phyloP scores from a whole-genome alignment of 2,113 vertebrate species.

The Pristiophorus japonicus region DNA sequence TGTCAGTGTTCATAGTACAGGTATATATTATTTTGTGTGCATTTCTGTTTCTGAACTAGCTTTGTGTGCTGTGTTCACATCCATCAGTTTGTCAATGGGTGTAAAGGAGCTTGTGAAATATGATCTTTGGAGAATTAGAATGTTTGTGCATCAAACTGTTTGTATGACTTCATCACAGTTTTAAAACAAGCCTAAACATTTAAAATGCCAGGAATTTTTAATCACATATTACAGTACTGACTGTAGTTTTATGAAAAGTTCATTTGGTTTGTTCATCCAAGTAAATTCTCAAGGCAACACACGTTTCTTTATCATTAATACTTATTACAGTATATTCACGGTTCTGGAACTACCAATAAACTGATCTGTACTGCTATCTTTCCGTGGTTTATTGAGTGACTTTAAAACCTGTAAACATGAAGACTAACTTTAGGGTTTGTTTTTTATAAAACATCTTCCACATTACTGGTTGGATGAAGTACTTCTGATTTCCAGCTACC shows the following conservation, averaged over 20 bases:
- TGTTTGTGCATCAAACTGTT: background rate
- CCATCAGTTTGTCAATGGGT: background rate
- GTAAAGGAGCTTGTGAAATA: background rate
- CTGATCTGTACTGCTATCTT: background rate
- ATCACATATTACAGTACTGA: background rate
- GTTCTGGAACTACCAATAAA: background rate
- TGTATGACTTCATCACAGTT: background rate
- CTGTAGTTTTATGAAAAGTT: background rate
- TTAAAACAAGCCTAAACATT: conserved; percentile 3
- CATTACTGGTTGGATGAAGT: background rate
- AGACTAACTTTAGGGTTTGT: background rate
- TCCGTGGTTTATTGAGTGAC: background rate
- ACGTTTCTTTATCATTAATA: background rate
- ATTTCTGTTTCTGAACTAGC: background rate
- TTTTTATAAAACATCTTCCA: background rate
- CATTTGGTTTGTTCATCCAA: background rate
- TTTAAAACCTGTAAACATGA: background rate
- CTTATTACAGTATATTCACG: background rate
- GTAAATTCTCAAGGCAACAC: background rate
- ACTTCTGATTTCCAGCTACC: background rate
- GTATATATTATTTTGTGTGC: no score
- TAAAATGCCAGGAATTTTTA: conserved; percentile 6
- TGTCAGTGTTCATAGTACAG: background rate
- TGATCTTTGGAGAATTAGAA: background rate
- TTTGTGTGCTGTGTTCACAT: background rate